phyloP scores from a whole-genome alignment of 2,797 vertebrate genomes.

The Pangasius djambal region DNA sequence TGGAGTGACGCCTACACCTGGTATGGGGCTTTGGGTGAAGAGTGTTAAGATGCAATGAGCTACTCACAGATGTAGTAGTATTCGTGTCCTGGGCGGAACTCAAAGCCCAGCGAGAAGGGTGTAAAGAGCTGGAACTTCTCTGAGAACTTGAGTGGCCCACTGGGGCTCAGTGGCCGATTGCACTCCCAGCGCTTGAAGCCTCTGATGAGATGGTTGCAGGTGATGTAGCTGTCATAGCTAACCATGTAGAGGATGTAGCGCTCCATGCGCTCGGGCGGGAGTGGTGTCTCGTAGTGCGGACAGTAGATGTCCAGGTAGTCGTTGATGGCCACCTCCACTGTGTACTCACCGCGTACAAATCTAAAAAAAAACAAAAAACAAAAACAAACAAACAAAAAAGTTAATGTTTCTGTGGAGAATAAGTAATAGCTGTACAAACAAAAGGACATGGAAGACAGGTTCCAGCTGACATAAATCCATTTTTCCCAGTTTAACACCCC shows the following conservation, averaged over 20 bases:
- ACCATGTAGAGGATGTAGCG: constrained; percentile 94
- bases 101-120: constrained; percentile 93
- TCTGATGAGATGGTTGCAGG: constrained; percentile 87
- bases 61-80: constrained; percentile 97
- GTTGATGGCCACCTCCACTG: constrained; percentile 93
- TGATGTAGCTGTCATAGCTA: constrained; percentile 87
- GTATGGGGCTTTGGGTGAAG: constrained; percentile 16
- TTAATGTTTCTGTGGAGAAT: not conserved
- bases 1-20: constrained; percentile 41
- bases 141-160: constrained; percentile 90
- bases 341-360: constrained; percentile 87
- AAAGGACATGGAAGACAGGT: not conserved
- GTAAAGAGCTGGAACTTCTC: constrained; percentile 99
- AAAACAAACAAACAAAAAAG: not conserved
- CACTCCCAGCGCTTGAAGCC: constrained; percentile 98
- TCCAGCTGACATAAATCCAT: constrained; percentile 14
- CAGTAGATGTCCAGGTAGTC: constrained; percentile 98
- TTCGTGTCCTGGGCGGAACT: constrained; percentile 93
- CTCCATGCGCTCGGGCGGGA: constrained; percentile 83
- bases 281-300: constrained; percentile 86
- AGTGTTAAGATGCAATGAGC: constrained; percentile 10
- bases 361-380: constrained; percentile 60
- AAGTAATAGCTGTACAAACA: constrained; percentile 1
- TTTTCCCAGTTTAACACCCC: constrained; percentile 32
- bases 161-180: constrained; percentile 85